A percentile compares a stretch with the other conserved stretches of the same genome.
Conservation (phyloP, 2,797 vertebrate genomes). For the Corythornis leucogaster region DNA sequence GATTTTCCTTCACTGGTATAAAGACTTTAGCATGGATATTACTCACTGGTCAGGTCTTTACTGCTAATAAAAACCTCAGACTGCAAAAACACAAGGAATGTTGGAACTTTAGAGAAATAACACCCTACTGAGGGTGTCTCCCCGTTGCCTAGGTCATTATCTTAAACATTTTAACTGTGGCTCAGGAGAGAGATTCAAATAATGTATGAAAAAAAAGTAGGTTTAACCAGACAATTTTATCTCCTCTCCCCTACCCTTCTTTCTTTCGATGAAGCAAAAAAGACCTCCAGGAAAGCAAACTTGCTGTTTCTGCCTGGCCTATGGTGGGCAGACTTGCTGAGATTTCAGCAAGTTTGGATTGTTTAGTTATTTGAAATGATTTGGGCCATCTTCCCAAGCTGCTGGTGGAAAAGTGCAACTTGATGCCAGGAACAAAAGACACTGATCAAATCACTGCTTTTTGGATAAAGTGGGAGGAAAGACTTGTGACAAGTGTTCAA, state of each 20-base stretch:
- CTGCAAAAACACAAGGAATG: constrained; percentile 6
- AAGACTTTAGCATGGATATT: constrained; percentile 67
- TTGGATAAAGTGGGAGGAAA: constrained; percentile 61
- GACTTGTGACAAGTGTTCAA: constrained; percentile 65
- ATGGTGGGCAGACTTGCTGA: neutral
- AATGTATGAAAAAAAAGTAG: neutral
- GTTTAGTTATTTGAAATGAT: neutral
- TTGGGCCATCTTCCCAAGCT: neutral
- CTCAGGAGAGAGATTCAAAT: neutral
- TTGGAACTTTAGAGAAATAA: neutral
- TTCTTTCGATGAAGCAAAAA: neutral
- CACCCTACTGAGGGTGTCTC: neutral
- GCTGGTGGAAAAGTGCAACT: neutral
- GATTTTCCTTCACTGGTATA: constrained; percentile 75
- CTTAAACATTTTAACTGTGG: neutral
- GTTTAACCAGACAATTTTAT: neutral
- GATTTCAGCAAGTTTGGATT: neutral
- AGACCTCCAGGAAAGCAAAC: neutral
- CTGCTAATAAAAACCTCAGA: constrained; percentile 58
- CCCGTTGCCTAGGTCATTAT: neutral
- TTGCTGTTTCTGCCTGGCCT: neutral
- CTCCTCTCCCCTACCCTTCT: neutral
- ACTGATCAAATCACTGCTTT: constrained; percentile 66
- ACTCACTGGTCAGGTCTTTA: constrained; percentile 57
- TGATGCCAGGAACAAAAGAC: constrained; percentile 4